Conservation (phyloP, 2,797 vertebrate genomes). For the Borostomias antarcticus region DNA sequence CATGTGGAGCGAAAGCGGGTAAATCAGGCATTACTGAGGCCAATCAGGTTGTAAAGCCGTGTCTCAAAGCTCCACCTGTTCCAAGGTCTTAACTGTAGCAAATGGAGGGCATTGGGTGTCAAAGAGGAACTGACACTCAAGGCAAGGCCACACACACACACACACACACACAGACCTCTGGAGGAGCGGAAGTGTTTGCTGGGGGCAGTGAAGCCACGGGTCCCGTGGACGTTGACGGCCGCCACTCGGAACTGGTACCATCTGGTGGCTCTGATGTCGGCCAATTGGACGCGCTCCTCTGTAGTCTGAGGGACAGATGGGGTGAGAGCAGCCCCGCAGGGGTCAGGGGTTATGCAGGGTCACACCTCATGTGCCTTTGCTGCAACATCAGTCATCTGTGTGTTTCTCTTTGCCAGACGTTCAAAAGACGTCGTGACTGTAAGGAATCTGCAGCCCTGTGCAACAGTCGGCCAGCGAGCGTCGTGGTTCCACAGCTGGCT, state of each 20-base stretch:
- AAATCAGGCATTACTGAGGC: conserved; percentile 31
- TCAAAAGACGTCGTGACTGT: conserved; percentile 66
- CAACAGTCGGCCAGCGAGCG: conserved; percentile 43
- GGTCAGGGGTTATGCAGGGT: conserved; percentile 70
- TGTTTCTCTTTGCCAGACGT: conserved; percentile 63
- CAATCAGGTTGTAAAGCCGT: conserved; percentile 33
- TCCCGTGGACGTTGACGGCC: conserved; percentile 93
- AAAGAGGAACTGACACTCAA: conserved; percentile 58
- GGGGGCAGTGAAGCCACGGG: conserved; percentile 93
- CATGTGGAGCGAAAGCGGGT: conserved; percentile 15
- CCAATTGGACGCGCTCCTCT: conserved; percentile 85
- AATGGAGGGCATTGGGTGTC: conserved; percentile 60
- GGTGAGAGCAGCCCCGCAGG: conserved; percentile 59
- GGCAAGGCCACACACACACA: conserved; percentile 58
- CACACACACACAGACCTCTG: conserved; percentile 80
- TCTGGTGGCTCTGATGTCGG: conserved; percentile 86
- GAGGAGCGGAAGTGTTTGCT: conserved; percentile 97
- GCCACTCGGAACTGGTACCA: conserved; percentile 99
- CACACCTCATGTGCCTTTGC: conserved; percentile 58
- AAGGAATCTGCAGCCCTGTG: conserved; percentile 64
- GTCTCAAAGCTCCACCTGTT: conserved; percentile 66
- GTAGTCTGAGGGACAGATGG: conserved; percentile 85
- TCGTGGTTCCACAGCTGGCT: conserved; percentile 60
- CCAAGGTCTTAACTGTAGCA: conserved; percentile 58
- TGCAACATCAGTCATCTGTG: conserved; percentile 71